Conservation (phyloP, 2,113 vertebrate species). For the Poeciliopsis occidentalis region DNA sequence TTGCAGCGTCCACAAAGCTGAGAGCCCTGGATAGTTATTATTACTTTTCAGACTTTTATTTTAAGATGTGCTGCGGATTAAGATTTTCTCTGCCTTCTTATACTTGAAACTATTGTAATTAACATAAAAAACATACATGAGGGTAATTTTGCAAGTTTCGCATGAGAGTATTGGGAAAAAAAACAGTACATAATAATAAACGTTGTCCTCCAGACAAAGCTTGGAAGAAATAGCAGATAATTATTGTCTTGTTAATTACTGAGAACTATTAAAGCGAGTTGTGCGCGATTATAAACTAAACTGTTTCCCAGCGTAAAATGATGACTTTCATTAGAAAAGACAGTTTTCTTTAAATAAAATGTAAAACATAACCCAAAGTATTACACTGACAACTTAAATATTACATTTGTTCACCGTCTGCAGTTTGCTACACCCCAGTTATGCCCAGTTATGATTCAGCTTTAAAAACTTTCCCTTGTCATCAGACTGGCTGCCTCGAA, state of each 20-base stretch:
- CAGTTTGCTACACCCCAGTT: constrained; percentile 14
- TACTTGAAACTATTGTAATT: constrained; percentile 1
- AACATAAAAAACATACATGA: constrained; percentile 1
- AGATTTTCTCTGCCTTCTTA: constrained; percentile 11
- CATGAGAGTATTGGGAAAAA: constrained; percentile 12
- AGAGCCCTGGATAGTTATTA: too few species aligned
- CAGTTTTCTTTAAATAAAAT: too few species aligned
- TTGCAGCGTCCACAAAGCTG: too few species aligned
- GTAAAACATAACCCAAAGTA: too few species aligned
- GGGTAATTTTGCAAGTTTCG: constrained; percentile 2
- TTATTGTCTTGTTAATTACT: constrained; percentile 72
- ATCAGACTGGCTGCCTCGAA: constrained; percentile 46
- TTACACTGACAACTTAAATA: constrained; percentile 65
- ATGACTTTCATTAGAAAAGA: constrained; percentile 62
- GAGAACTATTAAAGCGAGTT: constrained; percentile 60
- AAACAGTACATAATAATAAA: constrained; percentile 22
- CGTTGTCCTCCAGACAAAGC: constrained; percentile 51
- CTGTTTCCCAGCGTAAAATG: constrained; percentile 67
- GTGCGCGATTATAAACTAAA: constrained; percentile 57
- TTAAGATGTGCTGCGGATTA: not conserved
- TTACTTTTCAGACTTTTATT: too few species aligned
- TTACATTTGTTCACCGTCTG: constrained; percentile 45
- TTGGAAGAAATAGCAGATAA: constrained; percentile 59
- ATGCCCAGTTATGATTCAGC: constrained; percentile 35
- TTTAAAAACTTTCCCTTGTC: constrained; percentile 37